Evolutionary conservation across 2,888 invertebrate genomes (phyloP), one percentile per base, ranked within the genome.

Genomic region (Drosophila setosimentum): DNA sequence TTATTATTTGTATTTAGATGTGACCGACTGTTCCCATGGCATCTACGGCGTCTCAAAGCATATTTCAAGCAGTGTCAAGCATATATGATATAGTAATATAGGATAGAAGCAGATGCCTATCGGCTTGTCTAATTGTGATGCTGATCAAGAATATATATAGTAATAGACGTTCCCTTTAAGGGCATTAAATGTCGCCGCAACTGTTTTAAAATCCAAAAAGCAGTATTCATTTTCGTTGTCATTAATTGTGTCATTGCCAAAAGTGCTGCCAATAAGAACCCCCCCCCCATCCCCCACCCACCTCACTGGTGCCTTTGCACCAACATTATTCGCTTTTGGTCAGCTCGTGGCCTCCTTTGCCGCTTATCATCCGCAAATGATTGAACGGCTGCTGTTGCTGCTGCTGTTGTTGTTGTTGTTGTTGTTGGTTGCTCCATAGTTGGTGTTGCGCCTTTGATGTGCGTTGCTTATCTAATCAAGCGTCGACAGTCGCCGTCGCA

Each of bases 401-500:
- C 27, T 64, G 35, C 11, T 63, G 54, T 0, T 75, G 69, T 64
- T 73, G 61, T 53, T 33, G 58, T 13, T 67, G 60, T 32, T 61
- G 50, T 40, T 65, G 49, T 11, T 59, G 49, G 42, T 59, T 74
- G 65, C 64, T 71, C 58, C 73, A 37, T 37, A 13, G 55, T 62
- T 71, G 48, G 42, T 33, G 58, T 42, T 64, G 76, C 72, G 68
- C 72, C 74, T 82, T 82, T 80, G 82, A 79, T 78, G 82, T 80
- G 48, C 54, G 49, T 59, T 66, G 75, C 74, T 81, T 82, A 84
- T 84, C 84, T 87, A 82, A 84, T 83, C 83, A 61, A 51, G 51
- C 21, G 51, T 51, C 76, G 50, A 37, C 64, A 55, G 61, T 67
- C 53, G 67, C 48, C 55, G 68, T 49, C 73, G 54, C 73, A 64